Evolutionary conservation across 2,888 invertebrate genomes (phyloP), one percentile per base, ranked within the genome.

Genomic region (Pogonocherus hispidulus): DNA sequence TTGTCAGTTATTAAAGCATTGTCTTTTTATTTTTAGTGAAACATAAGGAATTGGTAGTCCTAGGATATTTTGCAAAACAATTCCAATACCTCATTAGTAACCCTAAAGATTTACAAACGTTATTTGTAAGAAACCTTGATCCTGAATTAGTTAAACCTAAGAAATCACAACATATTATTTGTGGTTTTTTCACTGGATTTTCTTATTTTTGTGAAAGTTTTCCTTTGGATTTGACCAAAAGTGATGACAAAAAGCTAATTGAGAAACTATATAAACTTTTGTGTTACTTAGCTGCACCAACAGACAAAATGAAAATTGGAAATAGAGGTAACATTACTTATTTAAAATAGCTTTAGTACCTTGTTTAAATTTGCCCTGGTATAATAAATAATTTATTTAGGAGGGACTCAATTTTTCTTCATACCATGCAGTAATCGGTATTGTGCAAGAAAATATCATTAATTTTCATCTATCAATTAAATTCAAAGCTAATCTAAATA

Each of bases 41-140:
- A 69, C 76, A 76, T 44, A 78, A 80, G 63, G 73, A 81, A 23
- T 74, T 80, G 68, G 73, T 68, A 60, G 64, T 77, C 20, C 66
- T 83, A 51, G 84, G 84, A 8, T 63, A 74, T 11, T 77, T 83
- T 67, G 71, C 77, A n/a, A 80, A 81, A 63, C 80, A 77, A 59
- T 82, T 77, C 71, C 76, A 78, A 18, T 78, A 75, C 47, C 54
- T 81, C 20, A 66, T 81, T 35, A 63, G 70, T 11, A 73, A 82
- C 60, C 67, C 71, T 19, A 59, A 67, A 47, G 54, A 70, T 14
- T 66, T 83, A 23, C 74, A 73, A 57, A 65, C 66, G 3, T 59
- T 69, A 27, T 74, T 82, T 11, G 57, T 78, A 52, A 70, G 51
- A 5, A 74, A 80, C 59, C 71, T 83, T 41, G 75, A 79, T 46